Evolutionary conservation across 2,797 vertebrate genomes (phyloP).

Genomic region (Coluber constrictor): DNA sequence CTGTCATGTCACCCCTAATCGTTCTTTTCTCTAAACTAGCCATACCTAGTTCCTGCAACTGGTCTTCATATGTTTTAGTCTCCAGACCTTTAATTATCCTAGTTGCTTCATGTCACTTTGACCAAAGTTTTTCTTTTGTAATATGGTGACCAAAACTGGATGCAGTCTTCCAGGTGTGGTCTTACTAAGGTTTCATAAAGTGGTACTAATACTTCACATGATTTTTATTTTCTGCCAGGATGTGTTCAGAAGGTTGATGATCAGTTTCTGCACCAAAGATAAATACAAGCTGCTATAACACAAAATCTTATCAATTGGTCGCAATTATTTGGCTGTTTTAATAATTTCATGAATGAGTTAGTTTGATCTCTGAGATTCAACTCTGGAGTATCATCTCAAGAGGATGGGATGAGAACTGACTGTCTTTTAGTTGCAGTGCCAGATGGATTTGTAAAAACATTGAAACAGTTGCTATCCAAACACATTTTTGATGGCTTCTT

Average conservation of each 20-base stretch:
- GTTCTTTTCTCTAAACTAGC: neutral
- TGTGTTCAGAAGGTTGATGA: neutral
- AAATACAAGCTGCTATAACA: neutral
- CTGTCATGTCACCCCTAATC: neutral
- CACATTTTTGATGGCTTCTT: neutral
- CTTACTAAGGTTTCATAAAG: neutral
- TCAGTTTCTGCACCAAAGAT: neutral
- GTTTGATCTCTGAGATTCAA: neutral
- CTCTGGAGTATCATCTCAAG: neutral
- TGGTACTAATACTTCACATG: neutral
- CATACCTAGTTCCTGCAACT: neutral
- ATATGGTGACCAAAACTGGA: neutral
- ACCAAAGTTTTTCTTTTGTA: neutral
- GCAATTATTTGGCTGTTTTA: neutral
- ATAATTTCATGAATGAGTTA: neutral
- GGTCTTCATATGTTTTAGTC: neutral
- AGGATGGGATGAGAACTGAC: neutral
- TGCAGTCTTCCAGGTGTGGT: neutral
- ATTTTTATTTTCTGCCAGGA: neutral
- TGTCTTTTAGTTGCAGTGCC: neutral
- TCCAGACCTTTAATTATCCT: neutral
- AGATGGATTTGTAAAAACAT: neutral
- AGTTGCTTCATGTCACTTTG: neutral
- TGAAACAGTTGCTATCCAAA: neutral
- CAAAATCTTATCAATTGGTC: neutral